A percentile compares a stretch with the other conserved stretches of the same genome.
Conservation (phyloP, 92 coral and sea anemone genomes). For the Parazoanthus swiftii region DNA sequence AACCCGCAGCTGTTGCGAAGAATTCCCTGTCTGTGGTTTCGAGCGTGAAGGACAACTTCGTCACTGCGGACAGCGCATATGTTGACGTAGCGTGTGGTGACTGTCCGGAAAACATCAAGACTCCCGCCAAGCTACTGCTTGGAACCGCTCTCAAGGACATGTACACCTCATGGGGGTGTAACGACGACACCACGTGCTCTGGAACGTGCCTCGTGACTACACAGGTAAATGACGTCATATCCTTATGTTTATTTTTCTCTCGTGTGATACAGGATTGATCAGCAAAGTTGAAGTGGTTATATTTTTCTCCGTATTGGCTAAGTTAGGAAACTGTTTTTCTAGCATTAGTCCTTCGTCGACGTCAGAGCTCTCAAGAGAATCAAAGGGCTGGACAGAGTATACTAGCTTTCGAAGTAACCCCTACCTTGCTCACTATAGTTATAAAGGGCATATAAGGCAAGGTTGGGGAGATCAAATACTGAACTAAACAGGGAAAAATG, state of each 20-base stretch:
- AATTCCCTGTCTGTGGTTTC: constrained; percentile 62
- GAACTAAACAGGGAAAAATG: too few relatives aligned
- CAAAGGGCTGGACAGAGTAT: too few relatives aligned
- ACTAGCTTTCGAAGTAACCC: too few relatives aligned
- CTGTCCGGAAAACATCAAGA: constrained; percentile 50
- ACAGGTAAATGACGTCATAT: constrained; percentile 50
- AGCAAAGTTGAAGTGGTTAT: too few relatives aligned
- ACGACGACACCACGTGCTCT: constrained; percentile 59
- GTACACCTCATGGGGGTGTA: constrained; percentile 68
- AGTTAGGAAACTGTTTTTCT: too few relatives aligned
- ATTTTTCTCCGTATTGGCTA: too few relatives aligned
- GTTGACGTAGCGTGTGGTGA: constrained; percentile 62
- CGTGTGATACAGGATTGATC: background rate
- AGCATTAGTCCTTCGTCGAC: too few relatives aligned
- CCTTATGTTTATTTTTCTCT: background rate
- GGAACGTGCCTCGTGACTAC: constrained; percentile 76
- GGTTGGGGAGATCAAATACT: too few relatives aligned
- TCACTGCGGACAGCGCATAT: constrained; percentile 46
- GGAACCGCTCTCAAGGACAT: constrained; percentile 56
- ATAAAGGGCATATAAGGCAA: too few relatives aligned
- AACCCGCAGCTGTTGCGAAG: constrained; percentile 63
- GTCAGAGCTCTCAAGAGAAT: too few relatives aligned
- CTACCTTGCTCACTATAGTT: too few relatives aligned
- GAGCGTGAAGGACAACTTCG: constrained; percentile 51
- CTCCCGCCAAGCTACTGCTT: constrained; percentile 59